Percentiles rank a stretch among this genome's conserved stretches.
These are phyloP conservation scores for Oxyura jamaicensis DNA, from an alignment of 2,113 vertebrate species.

Conservation along the genomic window DNA sequence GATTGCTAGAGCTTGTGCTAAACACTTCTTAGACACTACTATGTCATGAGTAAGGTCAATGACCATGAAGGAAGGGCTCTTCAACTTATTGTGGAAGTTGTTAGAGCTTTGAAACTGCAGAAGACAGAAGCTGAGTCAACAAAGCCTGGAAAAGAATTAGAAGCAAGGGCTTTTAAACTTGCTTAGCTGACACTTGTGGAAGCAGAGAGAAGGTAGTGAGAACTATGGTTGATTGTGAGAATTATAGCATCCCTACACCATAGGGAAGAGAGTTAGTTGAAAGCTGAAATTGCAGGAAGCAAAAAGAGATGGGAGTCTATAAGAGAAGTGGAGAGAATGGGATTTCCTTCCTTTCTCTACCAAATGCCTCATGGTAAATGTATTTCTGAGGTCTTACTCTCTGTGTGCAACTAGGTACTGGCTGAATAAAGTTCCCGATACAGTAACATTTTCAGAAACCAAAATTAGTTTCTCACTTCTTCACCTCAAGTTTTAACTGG, in stretches of 20 bases:
- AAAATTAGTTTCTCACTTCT: neutral
- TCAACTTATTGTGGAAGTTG: neutral
- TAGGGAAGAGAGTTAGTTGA: neutral
- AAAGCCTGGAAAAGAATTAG: neutral
- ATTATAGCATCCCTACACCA: neutral
- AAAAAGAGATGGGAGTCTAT: neutral
- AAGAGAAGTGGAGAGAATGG: neutral
- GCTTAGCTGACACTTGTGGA: neutral
- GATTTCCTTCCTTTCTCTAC: neutral
- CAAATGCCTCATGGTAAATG: fast-evolving
- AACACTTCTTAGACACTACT: neutral
- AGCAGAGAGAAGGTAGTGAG: neutral
- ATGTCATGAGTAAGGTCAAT: neutral
- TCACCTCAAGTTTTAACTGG: neutral
- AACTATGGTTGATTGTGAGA: neutral
- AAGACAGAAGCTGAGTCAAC: neutral
- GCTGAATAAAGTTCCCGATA: neutral
- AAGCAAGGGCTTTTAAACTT: neutral
- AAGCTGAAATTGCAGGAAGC: neutral
- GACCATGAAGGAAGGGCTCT: neutral
- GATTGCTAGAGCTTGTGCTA: neutral
- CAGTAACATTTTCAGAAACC: neutral
- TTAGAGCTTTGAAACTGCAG: neutral
- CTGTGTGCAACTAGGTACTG: neutral
- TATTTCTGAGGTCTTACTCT: neutral